Evolutionary conservation across 2,888 invertebrate species (phyloP).

Genomic region (Agonopterix subpropinquella): DNA sequence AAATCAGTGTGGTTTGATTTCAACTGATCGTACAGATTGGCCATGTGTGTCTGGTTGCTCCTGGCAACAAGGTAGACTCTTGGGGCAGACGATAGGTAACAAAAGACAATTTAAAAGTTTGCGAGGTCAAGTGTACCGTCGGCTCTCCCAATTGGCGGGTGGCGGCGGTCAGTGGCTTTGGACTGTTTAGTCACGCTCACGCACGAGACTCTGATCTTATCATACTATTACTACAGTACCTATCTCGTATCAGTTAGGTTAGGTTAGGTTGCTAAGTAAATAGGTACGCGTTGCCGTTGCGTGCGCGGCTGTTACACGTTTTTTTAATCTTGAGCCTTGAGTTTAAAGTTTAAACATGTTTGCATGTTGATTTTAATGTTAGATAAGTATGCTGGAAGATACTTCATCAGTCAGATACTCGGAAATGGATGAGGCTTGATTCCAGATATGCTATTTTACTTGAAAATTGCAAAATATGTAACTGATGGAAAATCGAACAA

Average conservation of each 20-base stretch:
- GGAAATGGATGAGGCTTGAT: no score
- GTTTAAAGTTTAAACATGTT: no score
- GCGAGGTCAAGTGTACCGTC: conserved; percentile 65
- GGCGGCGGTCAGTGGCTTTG: conserved; percentile 61
- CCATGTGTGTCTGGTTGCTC: background rate
- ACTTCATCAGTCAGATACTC: no score
- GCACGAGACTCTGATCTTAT: background rate
- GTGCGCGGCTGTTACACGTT: no score
- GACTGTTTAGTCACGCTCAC: conserved; percentile 8
- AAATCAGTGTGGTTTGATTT: no score
- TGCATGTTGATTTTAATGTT: no score
- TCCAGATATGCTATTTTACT: no score
- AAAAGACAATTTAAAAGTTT: conserved; percentile 57
- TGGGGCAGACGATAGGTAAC: conserved; percentile 52
- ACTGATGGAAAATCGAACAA: no score
- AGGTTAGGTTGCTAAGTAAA: background rate
- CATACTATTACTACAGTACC: background rate
- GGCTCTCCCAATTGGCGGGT: conserved; percentile 59
- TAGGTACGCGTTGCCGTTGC: background rate
- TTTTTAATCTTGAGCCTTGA: no score
- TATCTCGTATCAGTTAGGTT: background rate
- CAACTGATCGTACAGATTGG: no score
- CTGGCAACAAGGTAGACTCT: conserved; percentile 35
- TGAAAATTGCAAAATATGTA: no score
- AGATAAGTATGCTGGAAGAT: no score